Evolutionary conservation across 1,140 invertebrate genomes (phyloP).

Genomic region (Drosophila cardini): DNA sequence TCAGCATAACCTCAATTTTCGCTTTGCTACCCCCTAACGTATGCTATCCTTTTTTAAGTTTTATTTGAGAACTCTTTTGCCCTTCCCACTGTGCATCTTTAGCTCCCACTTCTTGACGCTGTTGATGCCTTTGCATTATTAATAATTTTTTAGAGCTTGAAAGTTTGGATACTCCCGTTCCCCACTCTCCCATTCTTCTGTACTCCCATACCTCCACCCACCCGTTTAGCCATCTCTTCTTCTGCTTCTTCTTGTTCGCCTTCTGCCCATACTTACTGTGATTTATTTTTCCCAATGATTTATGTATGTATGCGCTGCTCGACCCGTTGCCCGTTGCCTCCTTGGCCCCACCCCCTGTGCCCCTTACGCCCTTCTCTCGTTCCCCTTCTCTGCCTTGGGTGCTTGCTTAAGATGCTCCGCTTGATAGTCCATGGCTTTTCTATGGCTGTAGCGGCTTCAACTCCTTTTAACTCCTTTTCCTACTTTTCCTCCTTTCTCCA

Average conservation of each 20-base stretch:
- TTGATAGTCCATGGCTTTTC: slow-evolving; percentile 39
- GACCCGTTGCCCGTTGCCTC: slow-evolving; percentile 10
- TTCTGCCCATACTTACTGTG: slow-evolving; percentile 44
- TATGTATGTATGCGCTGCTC: slow-evolving; percentile 54
- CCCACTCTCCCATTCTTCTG: background rate
- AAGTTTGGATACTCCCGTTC: slow-evolving; percentile 54
- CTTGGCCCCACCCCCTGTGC: background rate
- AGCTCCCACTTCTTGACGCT: background rate
- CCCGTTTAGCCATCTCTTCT: background rate
- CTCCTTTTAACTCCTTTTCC: background rate
- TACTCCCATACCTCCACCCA: no score
- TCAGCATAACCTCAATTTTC: no score
- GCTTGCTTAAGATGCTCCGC: slow-evolving; percentile 45
- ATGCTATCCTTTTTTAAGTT: no score
- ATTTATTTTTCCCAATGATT: slow-evolving; percentile 78
- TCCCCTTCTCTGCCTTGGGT: background rate
- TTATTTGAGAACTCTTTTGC: background rate
- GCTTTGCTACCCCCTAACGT: no score
- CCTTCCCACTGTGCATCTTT: slow-evolving; percentile 18
- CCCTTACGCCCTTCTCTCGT: background rate
- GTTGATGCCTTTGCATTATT: slow-evolving; percentile 65
- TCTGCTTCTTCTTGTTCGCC: background rate
- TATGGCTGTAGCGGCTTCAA: background rate
- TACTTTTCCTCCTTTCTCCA: no score
- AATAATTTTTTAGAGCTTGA: slow-evolving; percentile 67